Evolutionary conservation across 2,797 vertebrate species (phyloP).

Genomic region (Propithecus deckenii): DNA sequence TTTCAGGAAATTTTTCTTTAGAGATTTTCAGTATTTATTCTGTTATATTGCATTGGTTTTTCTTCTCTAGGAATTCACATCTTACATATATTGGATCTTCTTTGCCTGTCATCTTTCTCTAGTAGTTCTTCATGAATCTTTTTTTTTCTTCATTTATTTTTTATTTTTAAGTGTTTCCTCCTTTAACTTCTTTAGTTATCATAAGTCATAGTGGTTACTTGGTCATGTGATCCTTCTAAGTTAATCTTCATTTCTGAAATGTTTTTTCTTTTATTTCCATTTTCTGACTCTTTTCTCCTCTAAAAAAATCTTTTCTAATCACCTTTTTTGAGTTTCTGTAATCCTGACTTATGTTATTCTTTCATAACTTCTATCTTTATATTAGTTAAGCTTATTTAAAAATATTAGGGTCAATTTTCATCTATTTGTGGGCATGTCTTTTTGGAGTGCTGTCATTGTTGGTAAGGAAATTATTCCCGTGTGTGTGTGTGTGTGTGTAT

Average conservation of each 20-base stretch:
- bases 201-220: neutral
- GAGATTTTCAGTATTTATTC: neutral
- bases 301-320: neutral
- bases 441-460: neutral
- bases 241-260: neutral
- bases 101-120: neutral
- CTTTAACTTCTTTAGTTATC: conserved; percentile 11
- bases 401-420: neutral
- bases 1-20: neutral
- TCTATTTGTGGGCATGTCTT: neutral
- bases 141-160: neutral
- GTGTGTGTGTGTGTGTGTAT: no score
- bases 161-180: neutral
- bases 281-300: neutral
- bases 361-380: neutral
- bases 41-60: neutral
- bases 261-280: neutral
- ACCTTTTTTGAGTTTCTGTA: neutral
- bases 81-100: neutral
- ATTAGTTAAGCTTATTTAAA: neutral
- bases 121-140: neutral
- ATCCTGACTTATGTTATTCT: conserved; percentile 12
- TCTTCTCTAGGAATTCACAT: neutral
- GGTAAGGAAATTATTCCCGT: neutral
- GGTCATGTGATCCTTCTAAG: neutral